Conservation (phyloP, 2,888 invertebrate species). For the Sinopyrophorus schimmeli region DNA sequence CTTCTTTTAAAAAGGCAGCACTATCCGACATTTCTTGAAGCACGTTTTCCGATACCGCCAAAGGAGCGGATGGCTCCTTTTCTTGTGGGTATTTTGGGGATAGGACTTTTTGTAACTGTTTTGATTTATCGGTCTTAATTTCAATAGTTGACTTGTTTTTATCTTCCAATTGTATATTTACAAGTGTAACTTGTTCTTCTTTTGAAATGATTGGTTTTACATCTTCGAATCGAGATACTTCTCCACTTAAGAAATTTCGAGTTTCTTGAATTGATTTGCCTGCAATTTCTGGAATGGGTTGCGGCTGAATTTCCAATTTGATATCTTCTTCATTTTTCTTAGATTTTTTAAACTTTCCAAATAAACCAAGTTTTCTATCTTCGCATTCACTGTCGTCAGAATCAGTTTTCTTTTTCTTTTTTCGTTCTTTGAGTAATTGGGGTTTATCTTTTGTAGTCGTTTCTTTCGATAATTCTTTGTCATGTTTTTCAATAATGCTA, state of each 20-base stretch:
- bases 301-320: not conserved
- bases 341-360: constrained; percentile 33
- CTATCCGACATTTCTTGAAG: constrained; percentile 33
- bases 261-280: constrained; percentile 34
- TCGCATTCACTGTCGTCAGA: constrained; percentile 37
- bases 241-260: constrained; percentile 34
- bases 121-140: not conserved
- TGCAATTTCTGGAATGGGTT: constrained; percentile 20
- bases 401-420: constrained; percentile 24
- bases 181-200: not conserved
- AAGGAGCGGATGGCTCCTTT: constrained; percentile 1
- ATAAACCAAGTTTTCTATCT: constrained; percentile 38
- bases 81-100: too few relatives aligned
- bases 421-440: constrained; percentile 15
- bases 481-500: constrained; percentile 50
- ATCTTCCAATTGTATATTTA: not conserved
- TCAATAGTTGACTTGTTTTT: not conserved
- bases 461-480: constrained; percentile 48
- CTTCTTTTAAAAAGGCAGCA: constrained; percentile 20
- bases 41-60: constrained; percentile 20
- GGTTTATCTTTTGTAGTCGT: constrained; percentile 22
- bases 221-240: constrained; percentile 34
- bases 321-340: constrained; percentile 11
- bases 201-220: constrained; percentile 18
- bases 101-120: constrained; percentile 3